Percentiles rank a stretch among this genome's conserved stretches.
Evolutionary conservation across 2,888 invertebrate species (phyloP).

Genomic region (Amblyjoppa proteus): DNA sequence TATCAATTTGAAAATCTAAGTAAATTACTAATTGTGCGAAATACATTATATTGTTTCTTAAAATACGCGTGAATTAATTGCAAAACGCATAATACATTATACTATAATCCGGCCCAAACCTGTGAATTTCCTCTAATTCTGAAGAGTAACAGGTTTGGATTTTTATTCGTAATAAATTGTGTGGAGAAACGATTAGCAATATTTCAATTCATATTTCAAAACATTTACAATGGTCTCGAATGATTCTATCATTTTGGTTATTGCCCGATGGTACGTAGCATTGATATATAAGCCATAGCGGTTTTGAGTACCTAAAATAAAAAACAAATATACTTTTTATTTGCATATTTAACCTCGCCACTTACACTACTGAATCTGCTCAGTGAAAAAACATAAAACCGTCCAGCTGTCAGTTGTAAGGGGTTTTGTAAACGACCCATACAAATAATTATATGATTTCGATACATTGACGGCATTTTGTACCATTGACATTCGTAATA

Average conservation of each 20-base stretch:
- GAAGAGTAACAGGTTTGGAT: no score
- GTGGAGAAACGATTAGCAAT: background rate
- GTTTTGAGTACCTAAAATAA: conserved; percentile 63
- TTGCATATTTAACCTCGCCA: background rate
- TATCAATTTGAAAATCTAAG: background rate
- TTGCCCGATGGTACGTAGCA: conserved; percentile 56
- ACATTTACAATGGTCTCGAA: background rate
- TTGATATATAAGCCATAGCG: conserved; percentile 63
- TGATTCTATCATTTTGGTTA: background rate
- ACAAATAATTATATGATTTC: conserved; percentile 52
- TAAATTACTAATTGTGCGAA: no score
- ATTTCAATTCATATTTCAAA: background rate
- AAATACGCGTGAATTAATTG: no score
- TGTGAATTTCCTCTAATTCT: no score
- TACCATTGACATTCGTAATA: conserved; percentile 84
- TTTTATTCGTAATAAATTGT: no score
- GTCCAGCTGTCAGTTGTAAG: conserved; percentile 58
- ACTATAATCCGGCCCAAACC: no score
- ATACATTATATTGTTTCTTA: no score
- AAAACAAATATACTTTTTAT: background rate
- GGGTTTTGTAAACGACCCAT: conserved; percentile 53
- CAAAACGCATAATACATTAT: no score
- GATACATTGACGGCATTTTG: conserved; percentile 50
- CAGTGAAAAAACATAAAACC: conserved; percentile 65
- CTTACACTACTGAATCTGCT: conserved; percentile 49